Evolutionary conservation across 2,113 vertebrate genomes (phyloP).

Genomic region (Oreochromis tanganicae): DNA sequence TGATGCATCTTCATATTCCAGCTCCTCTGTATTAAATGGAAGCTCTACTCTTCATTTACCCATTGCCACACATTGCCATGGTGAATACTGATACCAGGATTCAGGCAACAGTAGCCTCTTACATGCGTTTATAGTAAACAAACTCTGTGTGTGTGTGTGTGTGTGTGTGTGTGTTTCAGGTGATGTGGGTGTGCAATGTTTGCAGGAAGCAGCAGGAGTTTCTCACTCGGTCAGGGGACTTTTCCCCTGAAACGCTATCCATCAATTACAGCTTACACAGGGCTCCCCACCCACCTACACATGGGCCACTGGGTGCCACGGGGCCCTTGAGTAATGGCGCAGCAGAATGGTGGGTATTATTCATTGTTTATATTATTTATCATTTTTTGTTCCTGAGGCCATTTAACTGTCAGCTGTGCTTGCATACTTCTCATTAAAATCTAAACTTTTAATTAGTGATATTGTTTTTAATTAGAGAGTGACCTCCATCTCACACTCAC

Average conservation of each 20-base stretch:
- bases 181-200: constrained; percentile 98
- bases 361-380: neutral
- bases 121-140: neutral
- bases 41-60: neutral
- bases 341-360: constrained; percentile 11
- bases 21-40: neutral
- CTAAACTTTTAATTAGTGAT: neutral
- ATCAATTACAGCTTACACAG: neutral
- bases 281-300: neutral
- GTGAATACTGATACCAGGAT: neutral
- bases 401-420: neutral
- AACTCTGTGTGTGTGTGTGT: neutral
- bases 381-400: too few species aligned
- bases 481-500: neutral
- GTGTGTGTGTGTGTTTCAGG: constrained; percentile 63
- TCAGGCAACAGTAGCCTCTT: neutral
- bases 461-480: neutral
- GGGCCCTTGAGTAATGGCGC: constrained; percentile 31
- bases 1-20: neutral
- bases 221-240: constrained; percentile 90
- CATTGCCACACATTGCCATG: neutral
- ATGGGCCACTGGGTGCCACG: neutral
- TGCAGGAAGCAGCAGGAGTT: constrained; percentile 99
- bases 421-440: neutral
- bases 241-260: constrained; percentile 28